Percentiles rank a stretch among this genome's conserved stretches.
These are phyloP conservation scores for Drosophila percnosoma DNA, from an alignment of 2,888 invertebrate species.

Conservation along the genomic window DNA sequence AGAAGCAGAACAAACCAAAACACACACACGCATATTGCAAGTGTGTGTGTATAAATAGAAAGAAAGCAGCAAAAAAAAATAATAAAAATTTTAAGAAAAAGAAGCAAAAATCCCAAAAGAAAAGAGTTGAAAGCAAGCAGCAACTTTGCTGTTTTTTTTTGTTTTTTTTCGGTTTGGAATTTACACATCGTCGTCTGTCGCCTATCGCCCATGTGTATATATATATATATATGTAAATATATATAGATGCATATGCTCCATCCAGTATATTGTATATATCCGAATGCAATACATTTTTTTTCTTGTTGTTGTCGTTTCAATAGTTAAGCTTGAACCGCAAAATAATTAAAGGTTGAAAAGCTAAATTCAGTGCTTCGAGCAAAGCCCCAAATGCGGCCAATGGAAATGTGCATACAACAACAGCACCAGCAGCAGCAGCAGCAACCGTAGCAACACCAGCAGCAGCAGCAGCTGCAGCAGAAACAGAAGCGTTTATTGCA, in stretches of 20 bases:
- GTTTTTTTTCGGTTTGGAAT: slow-evolving; percentile 9
- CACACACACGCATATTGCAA: slow-evolving; percentile 38
- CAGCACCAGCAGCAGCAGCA: neutral
- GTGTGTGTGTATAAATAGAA: slow-evolving; percentile 29
- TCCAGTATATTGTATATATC: slow-evolving; percentile 1
- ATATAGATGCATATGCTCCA: slow-evolving; percentile 10
- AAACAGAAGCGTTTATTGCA: neutral
- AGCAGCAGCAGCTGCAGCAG: slow-evolving; percentile 10
- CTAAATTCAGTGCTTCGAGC: slow-evolving; percentile 51
- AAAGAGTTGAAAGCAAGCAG: slow-evolving; percentile 22
- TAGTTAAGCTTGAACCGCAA: slow-evolving; percentile 21
- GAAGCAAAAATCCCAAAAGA: slow-evolving; percentile 4
- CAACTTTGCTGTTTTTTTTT: slow-evolving; percentile 36
- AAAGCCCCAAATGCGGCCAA: slow-evolving; percentile 44
- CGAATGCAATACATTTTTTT: slow-evolving; percentile 39
- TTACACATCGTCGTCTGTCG: slow-evolving; percentile 8
- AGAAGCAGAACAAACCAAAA: slow-evolving; percentile 15
- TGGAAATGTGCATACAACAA: slow-evolving; percentile 51
- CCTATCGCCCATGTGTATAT: neutral
- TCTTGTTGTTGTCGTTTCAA: slow-evolving; percentile 45
- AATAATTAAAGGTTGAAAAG: neutral
- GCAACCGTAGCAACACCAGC: slow-evolving; percentile 16
- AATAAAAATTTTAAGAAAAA: neutral
- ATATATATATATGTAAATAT: neutral
- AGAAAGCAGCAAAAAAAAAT: slow-evolving; percentile 11